Evolutionary conservation across 2,888 invertebrate species (phyloP).

Genomic region (Diadromus collaris): DNA sequence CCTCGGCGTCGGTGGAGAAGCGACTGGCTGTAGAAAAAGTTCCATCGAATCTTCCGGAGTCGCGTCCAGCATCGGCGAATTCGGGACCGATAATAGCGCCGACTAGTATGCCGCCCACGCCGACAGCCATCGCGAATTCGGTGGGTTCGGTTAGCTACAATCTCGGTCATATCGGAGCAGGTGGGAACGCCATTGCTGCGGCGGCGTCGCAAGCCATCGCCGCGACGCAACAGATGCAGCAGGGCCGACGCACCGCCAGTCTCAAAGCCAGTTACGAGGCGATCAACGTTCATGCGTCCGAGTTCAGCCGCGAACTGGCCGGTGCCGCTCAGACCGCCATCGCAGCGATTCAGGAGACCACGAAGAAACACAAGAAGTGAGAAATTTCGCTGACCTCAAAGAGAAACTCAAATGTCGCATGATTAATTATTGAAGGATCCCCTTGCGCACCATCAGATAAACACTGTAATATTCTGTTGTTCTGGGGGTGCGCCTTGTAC

Average conservation of each 20-base stretch:
- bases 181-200: conserved; percentile 93
- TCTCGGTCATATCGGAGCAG: conserved; percentile 92
- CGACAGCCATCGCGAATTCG: conserved; percentile 75
- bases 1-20: conserved; percentile 81
- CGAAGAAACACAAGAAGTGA: conserved; percentile 85
- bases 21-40: conserved; percentile 79
- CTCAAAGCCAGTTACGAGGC: conserved; percentile 98
- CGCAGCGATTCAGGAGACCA: conserved; percentile 85
- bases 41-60: conserved; percentile 75
- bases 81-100: conserved; percentile 76
- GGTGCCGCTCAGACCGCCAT: conserved; percentile 88
- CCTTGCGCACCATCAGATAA: too few relatives aligned
- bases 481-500: too few relatives aligned
- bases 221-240: conserved; percentile 97
- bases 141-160: conserved; percentile 83
- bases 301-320: conserved; percentile 87
- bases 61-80: conserved; percentile 77
- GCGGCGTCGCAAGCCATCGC: conserved; percentile 98
- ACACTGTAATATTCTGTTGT: too few relatives aligned
- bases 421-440: background rate
- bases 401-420: background rate
- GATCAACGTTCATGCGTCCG: conserved; percentile 86
- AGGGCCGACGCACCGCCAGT: conserved; percentile 95
- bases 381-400: conserved; percentile 9
- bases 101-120: conserved; percentile 73